Percentiles rank a stretch among this genome's conserved stretches.
Conservation (phyloP, 2,113 vertebrate species). For the Amblyopsis rosae region DNA sequence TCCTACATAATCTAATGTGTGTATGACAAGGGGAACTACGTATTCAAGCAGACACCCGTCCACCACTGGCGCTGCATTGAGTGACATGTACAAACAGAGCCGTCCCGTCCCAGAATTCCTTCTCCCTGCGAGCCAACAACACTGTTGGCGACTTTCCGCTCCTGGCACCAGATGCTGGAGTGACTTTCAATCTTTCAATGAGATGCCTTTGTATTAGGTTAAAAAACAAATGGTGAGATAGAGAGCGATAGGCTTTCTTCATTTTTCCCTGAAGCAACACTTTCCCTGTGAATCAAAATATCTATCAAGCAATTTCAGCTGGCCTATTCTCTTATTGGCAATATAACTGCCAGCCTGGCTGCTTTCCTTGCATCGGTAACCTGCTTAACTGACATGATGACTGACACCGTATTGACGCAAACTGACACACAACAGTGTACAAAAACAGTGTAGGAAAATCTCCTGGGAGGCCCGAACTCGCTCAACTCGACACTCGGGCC, state of each 20-base stretch:
- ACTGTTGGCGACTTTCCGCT: conserved; percentile 41
- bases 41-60: conserved; percentile 60
- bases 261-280: conserved; percentile 27
- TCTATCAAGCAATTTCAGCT: conserved; percentile 35
- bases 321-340: conserved; percentile 17
- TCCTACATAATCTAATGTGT: conserved; percentile 65
- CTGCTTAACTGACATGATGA: conserved; percentile 22
- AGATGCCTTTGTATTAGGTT: conserved; percentile 5
- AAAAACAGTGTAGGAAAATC: conserved; percentile 7
- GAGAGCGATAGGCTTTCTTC: conserved; percentile 30
- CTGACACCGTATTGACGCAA: conserved; percentile 35
- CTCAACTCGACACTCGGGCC: conserved; percentile 29
- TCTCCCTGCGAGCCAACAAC: conserved; percentile 47
- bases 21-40: conserved; percentile 61
- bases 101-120: conserved; percentile 53
- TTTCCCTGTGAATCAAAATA: conserved; percentile 18
- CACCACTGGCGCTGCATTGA: conserved; percentile 60
- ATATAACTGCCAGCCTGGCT: conserved; percentile 11
- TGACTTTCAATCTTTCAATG: conserved; percentile 36
- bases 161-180: conserved; percentile 36
- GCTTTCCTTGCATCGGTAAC: neutral
- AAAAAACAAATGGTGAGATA: conserved; percentile 18
- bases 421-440: conserved; percentile 31
- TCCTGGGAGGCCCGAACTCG: neutral
- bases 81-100: conserved; percentile 76